Evolutionary conservation across 2,888 invertebrate species (phyloP).

Genomic region (Coecobrya sp.): DNA sequence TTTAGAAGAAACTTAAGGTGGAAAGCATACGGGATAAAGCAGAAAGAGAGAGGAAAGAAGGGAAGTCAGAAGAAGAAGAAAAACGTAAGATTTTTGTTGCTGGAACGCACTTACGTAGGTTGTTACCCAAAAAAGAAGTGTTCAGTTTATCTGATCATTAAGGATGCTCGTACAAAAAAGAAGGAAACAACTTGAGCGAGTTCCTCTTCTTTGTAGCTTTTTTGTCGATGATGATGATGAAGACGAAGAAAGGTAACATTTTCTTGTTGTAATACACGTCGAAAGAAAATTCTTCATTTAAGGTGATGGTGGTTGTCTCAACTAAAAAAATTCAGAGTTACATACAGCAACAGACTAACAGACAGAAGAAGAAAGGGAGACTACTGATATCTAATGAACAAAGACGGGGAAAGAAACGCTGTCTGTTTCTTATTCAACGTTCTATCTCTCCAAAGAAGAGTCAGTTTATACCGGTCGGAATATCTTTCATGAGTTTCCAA

Average conservation of each 20-base stretch:
- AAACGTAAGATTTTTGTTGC: not conserved
- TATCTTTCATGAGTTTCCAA: not conserved
- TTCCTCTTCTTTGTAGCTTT: not conserved
- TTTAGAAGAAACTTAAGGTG: constrained; percentile 7
- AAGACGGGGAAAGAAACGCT: constrained; percentile 46
- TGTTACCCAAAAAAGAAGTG: constrained; percentile 23
- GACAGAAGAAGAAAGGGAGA: constrained; percentile 31
- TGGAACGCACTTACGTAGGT: not conserved
- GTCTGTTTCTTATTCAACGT: constrained; percentile 40
- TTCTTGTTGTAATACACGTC: constrained; percentile 42
- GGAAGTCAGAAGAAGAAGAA: not conserved
- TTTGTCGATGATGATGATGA: not conserved
- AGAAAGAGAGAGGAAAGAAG: not conserved
- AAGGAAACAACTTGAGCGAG: constrained; percentile 44
- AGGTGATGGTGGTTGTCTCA: constrained; percentile 28
- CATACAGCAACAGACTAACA: not conserved
- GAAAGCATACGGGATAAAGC: no score
- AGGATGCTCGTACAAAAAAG: constrained; percentile 37
- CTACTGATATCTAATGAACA: constrained; percentile 80
- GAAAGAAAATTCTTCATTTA: constrained; percentile 68
- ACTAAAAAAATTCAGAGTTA: not conserved
- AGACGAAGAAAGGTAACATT: constrained; percentile 34
- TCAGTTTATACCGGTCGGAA: not conserved
- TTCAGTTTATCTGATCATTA: constrained; percentile 78
- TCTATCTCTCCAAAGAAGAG: not conserved